Evolutionary conservation across 2,797 vertebrate species (phyloP).

Genomic region (Capromys pilorides): DNA sequence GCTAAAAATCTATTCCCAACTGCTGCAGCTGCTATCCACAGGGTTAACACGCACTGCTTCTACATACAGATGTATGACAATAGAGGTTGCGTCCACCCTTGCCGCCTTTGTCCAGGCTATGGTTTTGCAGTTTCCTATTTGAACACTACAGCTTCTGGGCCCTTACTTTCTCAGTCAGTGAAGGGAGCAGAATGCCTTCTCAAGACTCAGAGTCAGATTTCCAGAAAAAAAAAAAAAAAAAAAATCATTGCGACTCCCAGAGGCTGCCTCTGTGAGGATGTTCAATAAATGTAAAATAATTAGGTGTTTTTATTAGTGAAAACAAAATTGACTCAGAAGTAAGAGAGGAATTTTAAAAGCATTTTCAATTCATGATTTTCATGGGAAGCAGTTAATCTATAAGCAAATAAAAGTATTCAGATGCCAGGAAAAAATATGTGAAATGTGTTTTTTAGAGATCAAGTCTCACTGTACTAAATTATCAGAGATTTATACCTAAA

Average conservation of each 20-base stretch:
- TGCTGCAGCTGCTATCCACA: neutral
- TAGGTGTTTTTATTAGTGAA: slow-evolving; percentile 64
- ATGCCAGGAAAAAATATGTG: neutral
- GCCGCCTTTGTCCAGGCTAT: neutral
- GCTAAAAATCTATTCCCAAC: neutral
- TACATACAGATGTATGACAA: neutral
- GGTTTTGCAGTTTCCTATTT: neutral
- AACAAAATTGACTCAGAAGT: slow-evolving; percentile 69
- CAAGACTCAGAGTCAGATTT: neutral
- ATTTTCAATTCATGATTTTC: slow-evolving; percentile 63
- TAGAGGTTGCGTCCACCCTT: fast-evolving
- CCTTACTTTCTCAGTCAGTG: neutral
- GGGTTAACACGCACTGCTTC: neutral
- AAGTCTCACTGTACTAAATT: slow-evolving; percentile 34
- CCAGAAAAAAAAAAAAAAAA: neutral
- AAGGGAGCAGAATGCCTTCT: neutral
- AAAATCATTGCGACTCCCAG: neutral
- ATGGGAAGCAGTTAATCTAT: slow-evolving; percentile 57
- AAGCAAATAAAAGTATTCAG: slow-evolving; percentile 61
- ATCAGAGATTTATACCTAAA: slow-evolving; percentile 34
- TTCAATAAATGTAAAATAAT: slow-evolving; percentile 54
- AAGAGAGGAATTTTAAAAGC: slow-evolving; percentile 59
- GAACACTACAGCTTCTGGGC: neutral
- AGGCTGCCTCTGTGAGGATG: neutral
- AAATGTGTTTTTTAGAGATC: slow-evolving; percentile 18